Conservation (phyloP, 2,888 invertebrate species). For the Odontothrips loti region DNA sequence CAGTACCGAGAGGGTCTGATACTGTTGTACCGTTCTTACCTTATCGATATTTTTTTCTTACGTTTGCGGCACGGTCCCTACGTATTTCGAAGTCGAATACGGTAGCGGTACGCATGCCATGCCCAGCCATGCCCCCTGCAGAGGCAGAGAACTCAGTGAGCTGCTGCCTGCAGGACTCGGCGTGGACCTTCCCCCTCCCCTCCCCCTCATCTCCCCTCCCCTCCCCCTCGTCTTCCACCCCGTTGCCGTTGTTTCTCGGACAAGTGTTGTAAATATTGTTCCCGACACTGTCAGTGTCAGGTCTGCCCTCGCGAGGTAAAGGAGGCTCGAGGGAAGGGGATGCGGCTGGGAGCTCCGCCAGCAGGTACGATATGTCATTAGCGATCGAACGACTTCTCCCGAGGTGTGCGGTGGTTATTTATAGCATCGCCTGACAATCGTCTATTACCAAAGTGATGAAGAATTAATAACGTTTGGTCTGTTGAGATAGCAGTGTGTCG, state of each 20-base stretch:
- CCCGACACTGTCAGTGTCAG: not conserved
- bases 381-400: not conserved
- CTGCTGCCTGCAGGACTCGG: not conserved
- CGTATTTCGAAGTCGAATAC: too few relatives aligned
- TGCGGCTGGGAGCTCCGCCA: not conserved
- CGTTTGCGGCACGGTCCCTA: too few relatives aligned
- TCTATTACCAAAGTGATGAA: not conserved
- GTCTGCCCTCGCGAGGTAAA: not conserved
- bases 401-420: not conserved
- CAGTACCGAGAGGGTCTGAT: too few relatives aligned
- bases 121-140: not conserved
- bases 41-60: too few relatives aligned
- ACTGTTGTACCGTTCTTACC: too few relatives aligned
- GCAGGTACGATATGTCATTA: slow-evolving; percentile 22
- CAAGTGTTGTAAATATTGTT: slow-evolving; percentile 25
- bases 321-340: not conserved
- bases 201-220: not conserved
- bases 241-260: not conserved
- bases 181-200: not conserved
- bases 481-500: not conserved
- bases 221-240: not conserved
- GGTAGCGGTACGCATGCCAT: too few relatives aligned
- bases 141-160: not conserved
- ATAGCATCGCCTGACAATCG: not conserved
- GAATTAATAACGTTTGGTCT: not conserved